phyloP scores from a whole-genome alignment of 2,888 invertebrate genomes.

The Rhamphomyia laevipes region DNA sequence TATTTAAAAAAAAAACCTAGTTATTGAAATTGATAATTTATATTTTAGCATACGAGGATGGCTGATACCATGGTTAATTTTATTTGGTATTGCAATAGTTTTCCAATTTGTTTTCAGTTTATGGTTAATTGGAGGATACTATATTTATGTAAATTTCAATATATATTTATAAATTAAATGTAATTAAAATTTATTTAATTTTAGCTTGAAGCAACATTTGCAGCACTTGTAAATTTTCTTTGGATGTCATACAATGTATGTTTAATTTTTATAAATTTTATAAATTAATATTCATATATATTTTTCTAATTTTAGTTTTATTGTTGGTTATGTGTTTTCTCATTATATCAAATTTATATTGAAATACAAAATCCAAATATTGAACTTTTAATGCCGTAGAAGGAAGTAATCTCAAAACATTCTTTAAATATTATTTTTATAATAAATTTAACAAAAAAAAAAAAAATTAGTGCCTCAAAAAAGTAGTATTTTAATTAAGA shows the following conservation, averaged over 20 bases:
- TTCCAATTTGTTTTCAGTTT: conserved; percentile 72
- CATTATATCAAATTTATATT: conserved; percentile 70
- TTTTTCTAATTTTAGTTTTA: conserved; percentile 53
- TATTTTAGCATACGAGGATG: conserved; percentile 57
- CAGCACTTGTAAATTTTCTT: conserved; percentile 61
- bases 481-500: too few species aligned
- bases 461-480: too few species aligned
- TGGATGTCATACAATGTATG: conserved; percentile 83
- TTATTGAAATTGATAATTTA: neutral
- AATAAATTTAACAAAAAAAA: too few species aligned
- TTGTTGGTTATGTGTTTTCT: conserved; percentile 75
- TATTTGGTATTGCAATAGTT: conserved; percentile 54
- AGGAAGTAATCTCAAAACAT: too few species aligned
- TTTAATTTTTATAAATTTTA: conserved; percentile 16
- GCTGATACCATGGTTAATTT: conserved; percentile 67
- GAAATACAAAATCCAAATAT: conserved; percentile 79
- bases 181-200: conserved; percentile 23
- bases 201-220: conserved; percentile 68
- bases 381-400: conserved; percentile 44
- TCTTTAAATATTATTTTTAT: too few species aligned
- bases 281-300: conserved; percentile 1
- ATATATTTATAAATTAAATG: neutral
- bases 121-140: conserved; percentile 80
- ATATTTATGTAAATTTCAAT: conserved; percentile 67
- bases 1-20: neutral